phyloP scores from a whole-genome alignment of 2,797 vertebrate species.

The Melanotaenia parkinsoni region DNA sequence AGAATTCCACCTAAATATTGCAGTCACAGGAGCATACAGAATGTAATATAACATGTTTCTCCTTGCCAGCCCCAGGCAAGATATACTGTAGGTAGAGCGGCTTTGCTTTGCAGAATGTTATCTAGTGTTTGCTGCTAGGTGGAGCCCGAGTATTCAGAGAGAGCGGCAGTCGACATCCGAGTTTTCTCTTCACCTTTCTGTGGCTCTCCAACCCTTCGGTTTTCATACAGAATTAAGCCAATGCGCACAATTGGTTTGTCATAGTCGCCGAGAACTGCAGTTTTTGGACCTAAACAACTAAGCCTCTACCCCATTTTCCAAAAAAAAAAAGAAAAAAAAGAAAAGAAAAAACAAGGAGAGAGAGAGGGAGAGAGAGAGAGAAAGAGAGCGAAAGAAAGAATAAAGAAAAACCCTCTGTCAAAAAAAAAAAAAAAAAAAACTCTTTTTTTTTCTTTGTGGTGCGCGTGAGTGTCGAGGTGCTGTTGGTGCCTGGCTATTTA shows the following conservation, averaged over 20 bases:
- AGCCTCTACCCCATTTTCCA: not conserved
- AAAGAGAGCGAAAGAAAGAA: too few species aligned
- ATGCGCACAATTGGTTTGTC: slow-evolving; percentile 78
- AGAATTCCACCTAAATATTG: slow-evolving; percentile 48
- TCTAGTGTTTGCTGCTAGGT: slow-evolving; percentile 80
- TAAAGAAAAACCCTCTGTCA: too few species aligned
- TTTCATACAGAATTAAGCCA: slow-evolving; percentile 69
- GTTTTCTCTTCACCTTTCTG: slow-evolving; percentile 69
- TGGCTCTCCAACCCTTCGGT: slow-evolving; percentile 66
- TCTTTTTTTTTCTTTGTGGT: not conserved
- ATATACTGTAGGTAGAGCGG: not conserved
- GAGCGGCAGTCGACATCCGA: slow-evolving; percentile 73
- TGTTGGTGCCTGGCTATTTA: slow-evolving; percentile 48
- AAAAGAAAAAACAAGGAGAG: too few species aligned
- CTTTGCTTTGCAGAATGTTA: slow-evolving; percentile 38
- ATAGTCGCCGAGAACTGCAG: slow-evolving; percentile 70
- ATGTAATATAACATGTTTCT: slow-evolving; percentile 58
- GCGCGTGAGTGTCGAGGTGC: slow-evolving; percentile 30
- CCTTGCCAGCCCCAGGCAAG: slow-evolving; percentile 37
- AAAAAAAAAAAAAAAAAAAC: not conserved
- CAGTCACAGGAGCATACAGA: slow-evolving; percentile 52
- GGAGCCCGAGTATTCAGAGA: slow-evolving; percentile 83
- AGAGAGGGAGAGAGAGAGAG: too few species aligned
- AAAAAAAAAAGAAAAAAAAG: not conserved
- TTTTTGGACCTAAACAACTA: slow-evolving; percentile 58